Evolutionary conservation across 2,888 invertebrate genomes (phyloP), one percentile per base, ranked within the genome.

Genomic region (Teleiodes luculella): DNA sequence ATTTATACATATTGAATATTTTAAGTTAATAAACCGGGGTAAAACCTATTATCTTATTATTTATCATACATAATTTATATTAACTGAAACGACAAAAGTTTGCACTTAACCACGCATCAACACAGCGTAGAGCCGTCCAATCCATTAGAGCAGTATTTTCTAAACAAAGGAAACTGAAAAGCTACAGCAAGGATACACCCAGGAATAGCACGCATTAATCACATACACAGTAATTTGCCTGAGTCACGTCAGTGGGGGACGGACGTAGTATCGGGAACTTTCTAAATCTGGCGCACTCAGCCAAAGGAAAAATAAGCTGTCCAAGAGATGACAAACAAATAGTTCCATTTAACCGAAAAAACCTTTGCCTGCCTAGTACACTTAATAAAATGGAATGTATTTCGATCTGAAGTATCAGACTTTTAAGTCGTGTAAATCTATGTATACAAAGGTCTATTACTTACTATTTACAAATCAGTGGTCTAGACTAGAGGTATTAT

Each of bases 191-290:
- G 76, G 70, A 75, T 78, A 76, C 69, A 65, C 70, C 73, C 80
- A 81, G 75, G 75, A 87, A 87, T 86, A 87, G 83, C 79, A 65
- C 63, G 75, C 79, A 86, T 87, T 86, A 86, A 86, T 87, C 86
- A 86, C 84, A 80, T 77, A 80, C 67, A 73, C 76, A 74, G 81
- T 81, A 84, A 87, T 88, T 85, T 82, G 84, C 81, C 81, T 88
- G 86, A 87, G 78, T 87, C 87, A 87, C 80, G 82, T 78, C 78
- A 78, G 63, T 78, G 79, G 80, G 85, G 84, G 83, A 45, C 36
- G 16, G 30, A 79, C 84, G 81, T 74, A 75, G 72, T 80, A 80
- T 80, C 74, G 78, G 70, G 76, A 75, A 78, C 71, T 78, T 83
- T 86, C 86, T 87, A 86, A 76, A 83, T 85, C 79, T 68, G 78